Base-by-base conservation (phyloP, 2,797 vertebrate genomes). In the Anguilla marmorata region DNA sequence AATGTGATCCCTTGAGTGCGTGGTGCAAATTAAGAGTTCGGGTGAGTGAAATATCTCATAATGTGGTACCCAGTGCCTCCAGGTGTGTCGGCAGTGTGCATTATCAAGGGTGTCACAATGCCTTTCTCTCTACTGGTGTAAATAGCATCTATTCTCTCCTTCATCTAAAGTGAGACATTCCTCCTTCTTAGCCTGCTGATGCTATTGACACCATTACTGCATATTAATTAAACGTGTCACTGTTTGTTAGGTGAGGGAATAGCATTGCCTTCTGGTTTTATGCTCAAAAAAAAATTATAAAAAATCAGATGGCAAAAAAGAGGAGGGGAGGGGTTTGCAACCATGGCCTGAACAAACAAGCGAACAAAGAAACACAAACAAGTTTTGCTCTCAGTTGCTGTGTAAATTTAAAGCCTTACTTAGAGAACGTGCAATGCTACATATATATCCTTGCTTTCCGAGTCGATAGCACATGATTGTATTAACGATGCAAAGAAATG, bases 141-240 rank as follows among this genome's bases (percentile, higher is more conserved):
- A 88, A 88, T 50, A 76, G 56, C 45, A 63, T 86, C 58, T 86
- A 79, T 80, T 66, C 33, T 87, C 60, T 74, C 79, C 21, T 52
- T 60, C 82, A 66, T 37, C 54, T 52, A 80, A 37, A 58, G 69
- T 88, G 85, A 88, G 56, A 86, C 85, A 52, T 80, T 30, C 89
- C 86, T 86, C 69, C 33, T 87, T 85, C 66, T 85, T 92, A 84
- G 88, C 93, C 93, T 80, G 89, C 90, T 92, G 91, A 92, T 92
- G 90, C 91, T 92, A 94, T 94, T 94, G 93, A 94, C 94, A 94
- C 92, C 91, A 90, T 93, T 94, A 93, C 93, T 93, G 93, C 90
- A 93, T 93, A 93, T 94, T 93, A 93, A 92, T 94, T 94, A 92
- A 94, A 92, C 76, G 92, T 93, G 93, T 94, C 93, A 94, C 87